Conservation (phyloP, 2,888 invertebrate genomes). For the Megaustenia siamemsis region DNA sequence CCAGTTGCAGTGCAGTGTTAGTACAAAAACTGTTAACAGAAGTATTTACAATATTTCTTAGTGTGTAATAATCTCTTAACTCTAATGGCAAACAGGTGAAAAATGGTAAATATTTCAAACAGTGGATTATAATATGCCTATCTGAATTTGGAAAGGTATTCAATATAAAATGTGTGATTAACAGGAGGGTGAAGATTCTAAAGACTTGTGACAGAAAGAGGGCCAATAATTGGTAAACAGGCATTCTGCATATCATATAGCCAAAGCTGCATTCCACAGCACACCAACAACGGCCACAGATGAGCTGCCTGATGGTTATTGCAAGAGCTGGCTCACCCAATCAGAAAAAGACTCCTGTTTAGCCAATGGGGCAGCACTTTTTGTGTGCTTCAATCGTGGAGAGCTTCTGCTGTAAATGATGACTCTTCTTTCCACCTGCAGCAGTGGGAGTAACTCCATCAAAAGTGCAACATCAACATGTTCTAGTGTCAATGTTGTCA, state of each 20-base stretch:
- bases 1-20: no score
- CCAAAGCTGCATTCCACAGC: constrained; percentile 46
- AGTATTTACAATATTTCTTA: constrained; percentile 3
- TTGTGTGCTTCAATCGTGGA: constrained; percentile 62
- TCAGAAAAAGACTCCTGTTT: constrained; percentile 78
- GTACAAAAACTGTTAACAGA: not conserved
- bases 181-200: not conserved
- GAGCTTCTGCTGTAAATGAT: constrained; percentile 62
- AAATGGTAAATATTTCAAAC: not conserved
- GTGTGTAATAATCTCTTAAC: not conserved
- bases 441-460: constrained; percentile 49
- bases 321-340: constrained; percentile 65
- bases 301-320: constrained; percentile 11
- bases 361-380: constrained; percentile 75
- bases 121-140: not conserved
- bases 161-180: not conserved
- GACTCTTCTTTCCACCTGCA: constrained; percentile 50
- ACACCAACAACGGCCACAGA: constrained; percentile 41
- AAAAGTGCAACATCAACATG: constrained; percentile 29
- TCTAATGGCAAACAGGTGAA: not conserved
- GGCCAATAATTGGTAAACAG: constrained; percentile 19
- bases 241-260: constrained; percentile 24
- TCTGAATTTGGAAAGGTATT: not conserved
- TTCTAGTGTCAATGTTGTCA: not conserved
- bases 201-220: not conserved